Evolutionary conservation across 2,113 vertebrate genomes (phyloP).

Genomic region (Misgurnus mizolepis): DNA sequence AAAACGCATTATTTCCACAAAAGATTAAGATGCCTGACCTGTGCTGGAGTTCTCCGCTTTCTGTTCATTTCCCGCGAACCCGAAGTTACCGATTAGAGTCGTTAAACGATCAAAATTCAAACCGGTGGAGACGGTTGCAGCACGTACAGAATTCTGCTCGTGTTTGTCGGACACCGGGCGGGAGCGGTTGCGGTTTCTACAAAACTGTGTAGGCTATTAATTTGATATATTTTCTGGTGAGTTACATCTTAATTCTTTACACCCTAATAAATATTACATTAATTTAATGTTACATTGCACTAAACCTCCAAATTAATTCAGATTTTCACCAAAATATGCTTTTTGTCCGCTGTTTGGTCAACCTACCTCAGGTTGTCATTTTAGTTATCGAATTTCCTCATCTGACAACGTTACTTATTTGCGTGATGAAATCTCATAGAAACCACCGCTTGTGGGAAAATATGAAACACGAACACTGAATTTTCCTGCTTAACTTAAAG

Average conservation of each 20-base stretch:
- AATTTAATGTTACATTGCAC: background rate
- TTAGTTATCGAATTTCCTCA: background rate
- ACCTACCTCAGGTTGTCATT: background rate
- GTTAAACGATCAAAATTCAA: background rate
- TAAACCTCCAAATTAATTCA: background rate
- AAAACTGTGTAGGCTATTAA: background rate
- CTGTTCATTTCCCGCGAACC: slow-evolving; percentile 5
- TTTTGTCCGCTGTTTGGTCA: background rate
- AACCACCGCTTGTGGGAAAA: background rate
- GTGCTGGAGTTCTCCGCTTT: background rate
- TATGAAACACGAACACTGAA: too few relatives aligned
- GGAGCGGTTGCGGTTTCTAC: background rate
- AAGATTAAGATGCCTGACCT: background rate
- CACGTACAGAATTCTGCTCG: slow-evolving; percentile 14
- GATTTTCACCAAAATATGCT: background rate
- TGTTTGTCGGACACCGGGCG: slow-evolving; percentile 17
- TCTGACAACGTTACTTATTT: background rate
- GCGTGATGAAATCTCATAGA: background rate
- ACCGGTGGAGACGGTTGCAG: background rate
- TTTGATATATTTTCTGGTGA: slow-evolving; percentile 29
- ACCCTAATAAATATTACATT: background rate
- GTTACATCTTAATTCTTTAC: background rate
- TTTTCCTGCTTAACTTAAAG: too few relatives aligned
- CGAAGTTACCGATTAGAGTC: background rate
- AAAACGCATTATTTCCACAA: slow-evolving; percentile 1